These are phyloP conservation scores for Cuniculus paca DNA, from an alignment of 2,797 vertebrate genomes.

Conservation along the genomic window DNA sequence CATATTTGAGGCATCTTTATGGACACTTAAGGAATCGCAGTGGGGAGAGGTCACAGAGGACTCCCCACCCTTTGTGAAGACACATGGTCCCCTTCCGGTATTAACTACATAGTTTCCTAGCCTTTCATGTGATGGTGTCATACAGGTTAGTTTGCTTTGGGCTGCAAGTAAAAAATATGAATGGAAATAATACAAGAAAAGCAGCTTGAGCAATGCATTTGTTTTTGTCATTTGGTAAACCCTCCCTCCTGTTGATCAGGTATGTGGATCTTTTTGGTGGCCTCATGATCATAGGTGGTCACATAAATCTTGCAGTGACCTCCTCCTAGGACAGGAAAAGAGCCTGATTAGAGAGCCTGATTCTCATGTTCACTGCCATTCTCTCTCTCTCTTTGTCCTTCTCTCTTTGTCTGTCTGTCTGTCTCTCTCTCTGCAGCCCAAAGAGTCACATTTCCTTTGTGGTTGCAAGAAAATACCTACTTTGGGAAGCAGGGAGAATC, in stretches of 20 bases:
- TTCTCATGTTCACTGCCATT: too few species aligned
- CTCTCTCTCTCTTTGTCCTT: background rate
- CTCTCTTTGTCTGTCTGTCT: too few species aligned
- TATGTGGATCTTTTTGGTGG: background rate
- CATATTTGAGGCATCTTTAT: background rate
- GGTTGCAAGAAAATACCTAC: background rate
- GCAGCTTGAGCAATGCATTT: too few species aligned
- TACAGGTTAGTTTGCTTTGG: background rate
- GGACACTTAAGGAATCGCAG: accelerated
- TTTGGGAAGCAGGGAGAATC: background rate
- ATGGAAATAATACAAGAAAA: background rate
- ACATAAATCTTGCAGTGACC: background rate
- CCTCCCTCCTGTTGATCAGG: accelerated
- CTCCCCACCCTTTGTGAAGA: background rate
- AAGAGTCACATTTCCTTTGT: background rate
- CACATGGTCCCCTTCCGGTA: accelerated
- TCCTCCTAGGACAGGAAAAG: background rate
- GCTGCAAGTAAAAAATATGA: background rate
- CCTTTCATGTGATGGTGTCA: background rate
- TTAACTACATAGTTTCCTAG: background rate
- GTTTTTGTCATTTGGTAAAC: background rate
- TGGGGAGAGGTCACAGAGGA: background rate
- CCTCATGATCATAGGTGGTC: background rate
- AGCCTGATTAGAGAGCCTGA: too few species aligned
- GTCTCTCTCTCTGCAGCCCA: accelerated